Conservation (phyloP, 1,140 invertebrate species). For the Neotoxoptera formosana region DNA sequence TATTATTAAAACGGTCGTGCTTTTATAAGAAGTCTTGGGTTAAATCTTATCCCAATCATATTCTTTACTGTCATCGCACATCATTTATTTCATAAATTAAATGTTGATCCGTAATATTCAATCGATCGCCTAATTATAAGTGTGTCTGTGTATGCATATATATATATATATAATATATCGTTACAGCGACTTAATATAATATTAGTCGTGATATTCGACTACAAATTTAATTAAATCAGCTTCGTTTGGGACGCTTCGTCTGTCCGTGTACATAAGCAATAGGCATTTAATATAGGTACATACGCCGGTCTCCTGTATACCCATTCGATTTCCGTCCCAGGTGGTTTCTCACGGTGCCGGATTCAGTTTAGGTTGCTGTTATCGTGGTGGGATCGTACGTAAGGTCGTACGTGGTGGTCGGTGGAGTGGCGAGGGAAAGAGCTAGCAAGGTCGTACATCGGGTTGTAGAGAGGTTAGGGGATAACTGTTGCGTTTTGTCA, state of each 20-base stretch:
- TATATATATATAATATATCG: background rate
- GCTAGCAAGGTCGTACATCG: background rate
- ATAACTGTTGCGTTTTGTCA: background rate
- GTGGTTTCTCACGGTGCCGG: too few species aligned
- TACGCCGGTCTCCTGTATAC: background rate
- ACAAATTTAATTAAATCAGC: background rate
- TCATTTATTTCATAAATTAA: background rate
- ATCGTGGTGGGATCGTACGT: background rate
- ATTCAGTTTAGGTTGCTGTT: background rate
- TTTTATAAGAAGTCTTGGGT: background rate
- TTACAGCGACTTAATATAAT: background rate
- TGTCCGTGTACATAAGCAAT: background rate
- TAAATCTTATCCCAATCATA: background rate
- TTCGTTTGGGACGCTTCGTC: background rate
- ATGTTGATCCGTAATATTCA: background rate
- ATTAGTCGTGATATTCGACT: background rate
- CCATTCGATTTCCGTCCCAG: too few species aligned
- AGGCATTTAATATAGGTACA: background rate
- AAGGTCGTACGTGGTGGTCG: background rate
- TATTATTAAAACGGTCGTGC: background rate
- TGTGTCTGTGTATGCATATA: too few species aligned
- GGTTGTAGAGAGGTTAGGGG: background rate
- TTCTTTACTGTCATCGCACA: background rate
- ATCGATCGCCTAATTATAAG: background rate
- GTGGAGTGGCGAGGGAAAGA: background rate